Evolutionary conservation across 2,113 vertebrate species (phyloP), one percentile per base, ranked within the genome.

Genomic region (Pluvianellus socialis): DNA sequence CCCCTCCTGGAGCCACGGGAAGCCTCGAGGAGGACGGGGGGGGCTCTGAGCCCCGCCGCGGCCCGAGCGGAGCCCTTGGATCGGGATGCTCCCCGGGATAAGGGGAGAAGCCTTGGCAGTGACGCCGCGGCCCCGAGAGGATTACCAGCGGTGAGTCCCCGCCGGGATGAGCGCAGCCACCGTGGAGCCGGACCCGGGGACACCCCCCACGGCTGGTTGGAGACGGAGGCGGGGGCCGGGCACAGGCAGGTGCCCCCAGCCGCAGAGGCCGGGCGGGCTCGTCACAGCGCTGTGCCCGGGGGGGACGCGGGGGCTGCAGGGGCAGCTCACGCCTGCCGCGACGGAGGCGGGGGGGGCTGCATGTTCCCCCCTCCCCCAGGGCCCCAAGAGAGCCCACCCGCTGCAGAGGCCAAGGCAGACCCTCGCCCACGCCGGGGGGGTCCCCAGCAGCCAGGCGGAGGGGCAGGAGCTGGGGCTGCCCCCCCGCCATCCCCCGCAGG

Each of bases 131-230:
- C 68, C 15, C 2, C 5, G 27, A 27, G 35, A n/a, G 24, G 68
- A 72, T 53, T 79, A 40, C 11, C 52, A 9, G 47, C 19, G 2
- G 26, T 4, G 7, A 59, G 65, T 26, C 35, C 27, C 80, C 42
- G 1, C 5, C 20, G 15, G 63, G 86, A 74, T 40, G 44, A 90
- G 53, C 28, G 12, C 22, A 52, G 87, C 61, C 11, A 9, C 77
- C 5, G 9, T 10, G n/a, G 22, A 16, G 61, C 28, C 3, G 9
- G 73, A 6, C 1, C 12, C 4, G 44, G 67, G 62, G 66, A 63
- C 22, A 22, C 26, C 59, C 47, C 22, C 33, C 10, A 14, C 16
- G 14, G 42, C 2, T 1, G 52, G 35, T 0, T 12, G 28, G 7
- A 28, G 20, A 3, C 9, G 19, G 42, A 11, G 19, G 2, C 15